Evolutionary conservation across 2,113 vertebrate species (phyloP).

Genomic region (Indicator maculatus): DNA sequence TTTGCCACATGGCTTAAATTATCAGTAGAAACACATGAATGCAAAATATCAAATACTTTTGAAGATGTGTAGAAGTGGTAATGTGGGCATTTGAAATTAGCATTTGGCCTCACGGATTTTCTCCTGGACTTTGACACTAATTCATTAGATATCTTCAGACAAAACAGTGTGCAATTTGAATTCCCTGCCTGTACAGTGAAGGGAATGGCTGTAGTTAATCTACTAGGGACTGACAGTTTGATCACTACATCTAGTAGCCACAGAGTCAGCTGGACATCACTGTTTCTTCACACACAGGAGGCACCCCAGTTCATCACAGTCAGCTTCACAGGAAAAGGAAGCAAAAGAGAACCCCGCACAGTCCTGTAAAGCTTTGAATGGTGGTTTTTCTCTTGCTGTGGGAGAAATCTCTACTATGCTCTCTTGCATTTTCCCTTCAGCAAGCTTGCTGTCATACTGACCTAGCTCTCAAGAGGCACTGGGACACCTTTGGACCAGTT

Average conservation of each 20-base stretch:
- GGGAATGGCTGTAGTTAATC: neutral
- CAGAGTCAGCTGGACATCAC: neutral
- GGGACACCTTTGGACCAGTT: neutral
- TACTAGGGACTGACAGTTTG: neutral
- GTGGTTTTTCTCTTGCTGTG: neutral
- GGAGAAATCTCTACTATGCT: neutral
- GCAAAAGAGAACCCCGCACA: neutral
- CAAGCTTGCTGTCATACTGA: neutral
- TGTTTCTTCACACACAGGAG: neutral
- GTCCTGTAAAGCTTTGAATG: neutral
- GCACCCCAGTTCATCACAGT: neutral
- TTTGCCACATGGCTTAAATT: neutral
- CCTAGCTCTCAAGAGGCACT: neutral
- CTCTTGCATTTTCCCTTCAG: neutral
- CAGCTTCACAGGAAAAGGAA: neutral
- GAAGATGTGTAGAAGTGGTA: neutral
- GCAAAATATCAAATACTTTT: neutral
- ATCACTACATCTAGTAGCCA: neutral
- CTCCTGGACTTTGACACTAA: neutral
- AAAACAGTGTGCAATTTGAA: neutral
- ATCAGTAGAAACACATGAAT: neutral
- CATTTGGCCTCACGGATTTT: neutral
- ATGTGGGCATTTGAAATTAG: neutral
- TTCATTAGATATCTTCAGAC: neutral
- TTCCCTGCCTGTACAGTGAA: neutral